Evolutionary conservation across 1,140 invertebrate species (phyloP).

Genomic region (Solenopsis fugax): DNA sequence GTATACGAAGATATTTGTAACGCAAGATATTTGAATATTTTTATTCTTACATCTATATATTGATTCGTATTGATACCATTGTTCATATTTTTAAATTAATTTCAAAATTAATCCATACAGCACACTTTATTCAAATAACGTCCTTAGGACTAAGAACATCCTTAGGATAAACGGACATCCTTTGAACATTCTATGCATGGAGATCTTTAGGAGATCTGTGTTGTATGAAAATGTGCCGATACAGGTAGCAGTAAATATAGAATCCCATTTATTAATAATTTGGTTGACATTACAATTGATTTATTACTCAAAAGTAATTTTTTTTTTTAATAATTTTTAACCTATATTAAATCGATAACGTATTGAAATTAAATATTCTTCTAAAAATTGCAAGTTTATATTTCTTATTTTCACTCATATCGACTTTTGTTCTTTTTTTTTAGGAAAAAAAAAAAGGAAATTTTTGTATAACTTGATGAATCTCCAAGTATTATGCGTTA

Average conservation of each 20-base stretch:
- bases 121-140: no score
- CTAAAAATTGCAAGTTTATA: not conserved
- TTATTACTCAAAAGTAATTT: not conserved
- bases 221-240: not conserved
- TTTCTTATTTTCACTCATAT: not conserved
- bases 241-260: not conserved
- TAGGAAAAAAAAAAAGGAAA: not conserved
- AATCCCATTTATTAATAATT: constrained; percentile 8
- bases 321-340: not conserved
- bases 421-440: not conserved
- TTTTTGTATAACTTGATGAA: not conserved
- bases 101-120: not conserved
- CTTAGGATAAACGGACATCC: no score
- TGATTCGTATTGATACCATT: not conserved
- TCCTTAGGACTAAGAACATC: no score
- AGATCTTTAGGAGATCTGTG: no score
- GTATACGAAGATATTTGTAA: not conserved
- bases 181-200: no score
- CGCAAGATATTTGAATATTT: constrained; percentile 37
- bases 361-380: not conserved
- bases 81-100: not conserved
- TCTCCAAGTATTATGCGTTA: not conserved
- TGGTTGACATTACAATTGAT: not conserved
- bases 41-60: not conserved
- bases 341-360: not conserved